Evolutionary conservation across 2,113 vertebrate genomes (phyloP).

Genomic region (Salvelinus alpinus): DNA sequence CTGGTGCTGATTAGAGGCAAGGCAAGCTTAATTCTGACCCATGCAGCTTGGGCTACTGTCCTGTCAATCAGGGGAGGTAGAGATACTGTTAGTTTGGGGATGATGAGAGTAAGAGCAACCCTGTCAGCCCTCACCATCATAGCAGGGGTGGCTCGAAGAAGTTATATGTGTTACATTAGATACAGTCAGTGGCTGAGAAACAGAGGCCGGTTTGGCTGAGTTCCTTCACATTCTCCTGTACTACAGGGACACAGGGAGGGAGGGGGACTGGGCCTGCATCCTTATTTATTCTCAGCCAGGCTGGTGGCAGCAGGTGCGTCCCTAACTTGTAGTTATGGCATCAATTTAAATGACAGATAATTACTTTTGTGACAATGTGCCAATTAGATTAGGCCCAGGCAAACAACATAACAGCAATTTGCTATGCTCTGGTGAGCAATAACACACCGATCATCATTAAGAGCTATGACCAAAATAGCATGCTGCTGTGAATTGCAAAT

Average conservation of each 20-base stretch:
- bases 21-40: no score
- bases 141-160: neutral
- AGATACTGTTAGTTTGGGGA: no score
- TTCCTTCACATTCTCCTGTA: neutral
- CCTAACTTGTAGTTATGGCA: constrained; percentile 88
- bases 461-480: constrained; percentile 90
- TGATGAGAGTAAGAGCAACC: no score
- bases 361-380: constrained; percentile 96
- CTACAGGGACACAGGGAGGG: neutral
- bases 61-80: no score
- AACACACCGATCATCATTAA: constrained; percentile 96
- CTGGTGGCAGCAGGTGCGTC: constrained; percentile 85
- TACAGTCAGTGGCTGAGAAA: neutral
- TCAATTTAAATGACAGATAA: constrained; percentile 95
- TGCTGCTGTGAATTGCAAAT: constrained; percentile 66
- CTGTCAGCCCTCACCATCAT: no score
- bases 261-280: constrained; percentile 20
- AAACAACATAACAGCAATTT: constrained; percentile 97
- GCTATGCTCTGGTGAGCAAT: constrained; percentile 91
- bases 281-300: constrained; percentile 35
- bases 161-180: neutral
- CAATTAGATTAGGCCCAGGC: constrained; percentile 96
- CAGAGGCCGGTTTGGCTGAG: neutral
- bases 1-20: no score
- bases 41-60: no score